phyloP scores from a whole-genome alignment of 2,113 vertebrate species.

The Bos taurus region DNA sequence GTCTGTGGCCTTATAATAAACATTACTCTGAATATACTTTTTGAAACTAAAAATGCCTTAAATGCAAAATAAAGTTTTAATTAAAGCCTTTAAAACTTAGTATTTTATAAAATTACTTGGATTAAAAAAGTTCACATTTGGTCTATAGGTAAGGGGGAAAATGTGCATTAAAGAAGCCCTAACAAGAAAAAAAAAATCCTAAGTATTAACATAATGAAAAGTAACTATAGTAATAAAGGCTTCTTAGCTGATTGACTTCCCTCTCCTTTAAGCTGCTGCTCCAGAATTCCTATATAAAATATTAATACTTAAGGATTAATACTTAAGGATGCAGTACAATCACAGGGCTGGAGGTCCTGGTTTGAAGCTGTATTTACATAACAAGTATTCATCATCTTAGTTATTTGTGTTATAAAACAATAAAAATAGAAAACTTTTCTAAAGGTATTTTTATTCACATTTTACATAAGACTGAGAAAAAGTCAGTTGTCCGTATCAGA shows the following conservation, averaged over 20 bases:
- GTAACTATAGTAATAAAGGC: not conserved
- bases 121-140: not conserved
- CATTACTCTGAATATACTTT: not conserved
- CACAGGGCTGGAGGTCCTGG: not conserved
- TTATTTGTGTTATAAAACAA: not conserved
- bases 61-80: not conserved
- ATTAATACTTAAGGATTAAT: not conserved
- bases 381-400: slow-evolving; percentile 21
- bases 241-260: not conserved
- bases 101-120: not conserved
- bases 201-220: not conserved
- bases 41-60: slow-evolving; percentile 21
- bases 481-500: not conserved
- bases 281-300: not conserved
- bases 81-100: not conserved
- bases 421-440: slow-evolving; percentile 50
- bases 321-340: not conserved
- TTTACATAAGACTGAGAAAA: slow-evolving; percentile 30
- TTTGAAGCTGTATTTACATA: not conserved
- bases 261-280: not conserved
- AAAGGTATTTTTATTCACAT: slow-evolving; percentile 50
- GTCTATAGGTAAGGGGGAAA: not conserved
- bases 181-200: not conserved
- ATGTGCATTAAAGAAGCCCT: not conserved
- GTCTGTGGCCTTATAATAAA: not conserved